Evolutionary conservation across 2,113 vertebrate genomes (phyloP), one percentile per base, ranked within the genome.

Genomic region (Cisticola juncidis): DNA sequence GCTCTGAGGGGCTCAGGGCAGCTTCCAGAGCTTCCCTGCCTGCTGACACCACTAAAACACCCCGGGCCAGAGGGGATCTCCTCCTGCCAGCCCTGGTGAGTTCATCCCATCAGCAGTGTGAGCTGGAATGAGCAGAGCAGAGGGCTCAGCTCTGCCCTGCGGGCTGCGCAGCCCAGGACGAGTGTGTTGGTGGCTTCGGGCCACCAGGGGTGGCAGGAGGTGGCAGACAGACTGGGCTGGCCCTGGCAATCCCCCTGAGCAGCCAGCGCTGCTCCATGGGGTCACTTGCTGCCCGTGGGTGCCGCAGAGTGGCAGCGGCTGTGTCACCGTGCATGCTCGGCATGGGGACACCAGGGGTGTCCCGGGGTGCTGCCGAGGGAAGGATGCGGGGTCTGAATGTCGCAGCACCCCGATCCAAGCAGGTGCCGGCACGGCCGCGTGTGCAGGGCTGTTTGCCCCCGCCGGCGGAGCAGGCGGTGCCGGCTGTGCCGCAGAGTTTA

Each of bases 181-280:
- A 38, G 31, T 0, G 1, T 16, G 31, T 3, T 9, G 31, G 8
- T 36, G 25, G 66, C 71, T 33, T 1, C 11, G 38, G 8, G 69
- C 0, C 4, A 21, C 9, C 56, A 4, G 6, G 9, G 23, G 58
- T 42, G 48, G 42, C 60, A 54, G 0, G 60, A 73, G 56, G 42
- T 22, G 80, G 13, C 73, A 0, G 0, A 29, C n/a, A 13, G 45
- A 5, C 38, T 2, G n/a, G 21, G 29, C 45, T 36, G 42, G 4
- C 14, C 19, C 4, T 1, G n/a, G 19, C 24, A 25, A 9, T 48
- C 6, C 24, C 60, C 10, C 2, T 2, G 60, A 45, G 40, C 35
- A 33, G 28, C 64, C 1, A 0, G 3, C 2, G 7, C 1, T 1
- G 53, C 19, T 4, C 4, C 14, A 0, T 0, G 38, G 53, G 9